These are phyloP conservation scores for Cossypha caffra DNA, from an alignment of 2,797 vertebrate genomes.

Conservation along the genomic window DNA sequence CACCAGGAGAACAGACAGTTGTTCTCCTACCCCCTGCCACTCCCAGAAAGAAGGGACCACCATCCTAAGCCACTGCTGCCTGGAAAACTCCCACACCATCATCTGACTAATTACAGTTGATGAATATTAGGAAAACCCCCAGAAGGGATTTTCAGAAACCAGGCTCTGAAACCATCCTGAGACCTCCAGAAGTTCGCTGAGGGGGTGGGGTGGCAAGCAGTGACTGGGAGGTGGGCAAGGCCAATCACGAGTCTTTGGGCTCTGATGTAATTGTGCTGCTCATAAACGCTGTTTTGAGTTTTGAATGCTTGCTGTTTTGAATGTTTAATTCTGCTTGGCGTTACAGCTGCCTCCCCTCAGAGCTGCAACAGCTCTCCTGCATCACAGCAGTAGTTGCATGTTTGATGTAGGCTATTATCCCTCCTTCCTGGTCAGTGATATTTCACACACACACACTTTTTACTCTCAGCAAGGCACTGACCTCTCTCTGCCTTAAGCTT, in stretches of 20 bases:
- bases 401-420: neutral
- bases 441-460: neutral
- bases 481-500: neutral
- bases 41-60: neutral
- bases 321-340: neutral
- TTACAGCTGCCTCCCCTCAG: neutral
- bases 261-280: neutral
- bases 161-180: fast-evolving
- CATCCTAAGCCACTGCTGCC: neutral
- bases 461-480: neutral
- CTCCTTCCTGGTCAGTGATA: neutral
- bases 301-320: neutral
- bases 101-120: neutral
- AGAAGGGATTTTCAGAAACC: neutral
- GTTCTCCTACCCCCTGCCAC: neutral
- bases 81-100: fast-evolving
- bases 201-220: neutral
- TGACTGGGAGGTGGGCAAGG: neutral
- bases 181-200: neutral
- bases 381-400: neutral
- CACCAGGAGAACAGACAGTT: neutral
- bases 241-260: fast-evolving
- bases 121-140: neutral
- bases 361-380: neutral
- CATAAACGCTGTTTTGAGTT: neutral